phyloP scores from a whole-genome alignment of 1,140 invertebrate genomes.

The Lutraria rhynchaena region DNA sequence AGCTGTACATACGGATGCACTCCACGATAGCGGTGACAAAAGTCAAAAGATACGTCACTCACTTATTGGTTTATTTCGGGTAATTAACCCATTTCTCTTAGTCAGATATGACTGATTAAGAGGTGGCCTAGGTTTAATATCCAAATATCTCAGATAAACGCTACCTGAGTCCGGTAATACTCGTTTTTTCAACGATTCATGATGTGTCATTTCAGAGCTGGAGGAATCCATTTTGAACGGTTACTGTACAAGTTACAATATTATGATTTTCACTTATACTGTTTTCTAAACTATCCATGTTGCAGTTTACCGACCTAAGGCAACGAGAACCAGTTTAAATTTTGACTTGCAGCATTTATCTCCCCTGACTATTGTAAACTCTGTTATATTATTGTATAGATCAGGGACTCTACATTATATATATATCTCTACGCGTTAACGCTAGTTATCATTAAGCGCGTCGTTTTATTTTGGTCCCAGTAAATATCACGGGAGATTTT shows the following conservation, averaged over 20 bases:
- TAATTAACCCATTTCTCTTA: slow-evolving; percentile 14
- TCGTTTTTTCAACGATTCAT: slow-evolving; percentile 34
- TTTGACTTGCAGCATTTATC: too few species aligned
- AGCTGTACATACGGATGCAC: background rate
- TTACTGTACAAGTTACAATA: background rate
- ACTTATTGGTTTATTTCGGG: background rate
- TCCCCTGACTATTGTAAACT: too few species aligned
- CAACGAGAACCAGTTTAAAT: too few species aligned
- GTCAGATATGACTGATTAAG: slow-evolving; percentile 62
- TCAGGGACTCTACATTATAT: too few species aligned
- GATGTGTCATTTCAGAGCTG: slow-evolving; percentile 14
- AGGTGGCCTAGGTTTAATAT: slow-evolving; percentile 65
- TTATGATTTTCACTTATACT: too few species aligned
- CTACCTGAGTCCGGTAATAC: slow-evolving; percentile 64
- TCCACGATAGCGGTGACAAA: background rate
- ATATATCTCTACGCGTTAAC: too few species aligned
- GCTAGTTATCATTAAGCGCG: too few species aligned
- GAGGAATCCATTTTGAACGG: slow-evolving; percentile 30
- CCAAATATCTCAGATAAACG: slow-evolving; percentile 59
- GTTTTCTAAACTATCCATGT: too few species aligned
- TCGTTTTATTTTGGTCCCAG: too few species aligned
- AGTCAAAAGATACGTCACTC: background rate
- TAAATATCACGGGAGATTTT: too few species aligned
- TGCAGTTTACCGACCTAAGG: too few species aligned
- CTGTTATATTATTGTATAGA: too few species aligned